A percentile compares a stretch with the other conserved stretches of the same genome.
Conservation (phyloP, 1,140 invertebrate genomes). For the Spodoptera litura region DNA sequence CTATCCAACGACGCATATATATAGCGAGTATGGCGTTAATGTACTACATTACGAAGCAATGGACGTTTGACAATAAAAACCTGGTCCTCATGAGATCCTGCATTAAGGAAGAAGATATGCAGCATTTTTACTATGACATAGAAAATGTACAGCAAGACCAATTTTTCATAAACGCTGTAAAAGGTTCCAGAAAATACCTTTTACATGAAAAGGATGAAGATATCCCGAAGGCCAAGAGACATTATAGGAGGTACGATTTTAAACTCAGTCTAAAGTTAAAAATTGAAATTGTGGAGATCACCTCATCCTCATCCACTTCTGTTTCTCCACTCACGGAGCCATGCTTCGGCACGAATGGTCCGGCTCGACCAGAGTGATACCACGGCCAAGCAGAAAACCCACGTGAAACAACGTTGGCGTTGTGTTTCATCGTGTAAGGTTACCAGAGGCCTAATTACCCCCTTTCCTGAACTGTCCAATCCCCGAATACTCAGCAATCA, state of each 20-base stretch:
- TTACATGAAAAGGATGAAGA: slow-evolving; percentile 86
- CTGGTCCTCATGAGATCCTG: slow-evolving; percentile 87
- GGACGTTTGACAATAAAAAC: slow-evolving; percentile 93
- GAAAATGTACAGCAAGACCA: slow-evolving; percentile 24
- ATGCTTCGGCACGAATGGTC: too few species aligned
- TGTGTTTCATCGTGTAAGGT: too few species aligned
- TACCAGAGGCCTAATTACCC: too few species aligned
- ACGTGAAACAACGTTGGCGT: too few species aligned
- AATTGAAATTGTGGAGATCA: too few species aligned
- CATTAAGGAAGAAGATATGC: slow-evolving; percentile 88
- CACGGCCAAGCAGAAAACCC: too few species aligned
- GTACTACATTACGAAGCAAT: slow-evolving; percentile 93
- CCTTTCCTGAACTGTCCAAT: too few species aligned
- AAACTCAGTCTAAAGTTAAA: neutral
- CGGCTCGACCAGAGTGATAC: too few species aligned
- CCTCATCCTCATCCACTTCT: too few species aligned
- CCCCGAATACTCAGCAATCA: too few species aligned
- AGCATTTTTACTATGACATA: slow-evolving; percentile 87
- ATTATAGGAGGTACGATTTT: slow-evolving; percentile 30
- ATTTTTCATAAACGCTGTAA: slow-evolving; percentile 20
- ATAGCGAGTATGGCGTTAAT: slow-evolving; percentile 91
- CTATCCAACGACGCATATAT: slow-evolving; percentile 92
- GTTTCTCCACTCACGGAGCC: too few species aligned
- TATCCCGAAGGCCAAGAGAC: slow-evolving; percentile 68
- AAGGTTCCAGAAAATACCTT: slow-evolving; percentile 86